Base-by-base conservation (phyloP, 2,888 invertebrate genomes). In the Drosophila mulleri region DNA sequence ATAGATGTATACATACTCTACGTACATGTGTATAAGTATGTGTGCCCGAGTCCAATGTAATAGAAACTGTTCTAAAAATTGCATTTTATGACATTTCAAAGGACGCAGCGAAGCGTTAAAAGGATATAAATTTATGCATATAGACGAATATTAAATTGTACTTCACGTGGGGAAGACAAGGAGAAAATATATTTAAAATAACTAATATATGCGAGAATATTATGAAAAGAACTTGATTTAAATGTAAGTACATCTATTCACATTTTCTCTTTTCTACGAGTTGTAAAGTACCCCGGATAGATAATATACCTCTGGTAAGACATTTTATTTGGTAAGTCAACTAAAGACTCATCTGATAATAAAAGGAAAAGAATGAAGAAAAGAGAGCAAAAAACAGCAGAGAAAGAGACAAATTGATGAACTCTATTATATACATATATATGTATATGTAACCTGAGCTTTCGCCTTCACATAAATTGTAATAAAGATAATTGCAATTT, bases 31-130 rank as follows among this genome's bases (percentile, higher is more conserved):
- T n/a, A 20, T 48, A 7, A 5, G 45, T 20, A 32, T 50, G 41
- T 29, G 18, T 58, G 18, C 16, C 29, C 0, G 20, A 3, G n/a
- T 6, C 18, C 12, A 26, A 35, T 42, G 56, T 20, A 35, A 48
- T 8, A 20, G 20, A 44, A 63, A 63, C 29, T 57, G 26, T 26
- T 39, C 29, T 14, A 26, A 59, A 59, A 41, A 63, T 63, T 56
- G 47, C 57, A 56, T 42, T 57, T 56, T 39, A 26, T 45, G n/a
- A 57, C 20, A 66, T 39, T 32, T 37, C 42, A 62, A 67, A 65
- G 59, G 18, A 39, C 26, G 59, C 59, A 59, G 39, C 23, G 26
- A 59, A 59, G 48, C 39, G 39, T 26, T 8, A 39, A 32, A 45
- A 23, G 12, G 32, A 57, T 20, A 20, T 37, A 0, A 23, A 26